phyloP scores from a whole-genome alignment of 2,888 invertebrate species.

The Steinernema carpocapsae region DNA sequence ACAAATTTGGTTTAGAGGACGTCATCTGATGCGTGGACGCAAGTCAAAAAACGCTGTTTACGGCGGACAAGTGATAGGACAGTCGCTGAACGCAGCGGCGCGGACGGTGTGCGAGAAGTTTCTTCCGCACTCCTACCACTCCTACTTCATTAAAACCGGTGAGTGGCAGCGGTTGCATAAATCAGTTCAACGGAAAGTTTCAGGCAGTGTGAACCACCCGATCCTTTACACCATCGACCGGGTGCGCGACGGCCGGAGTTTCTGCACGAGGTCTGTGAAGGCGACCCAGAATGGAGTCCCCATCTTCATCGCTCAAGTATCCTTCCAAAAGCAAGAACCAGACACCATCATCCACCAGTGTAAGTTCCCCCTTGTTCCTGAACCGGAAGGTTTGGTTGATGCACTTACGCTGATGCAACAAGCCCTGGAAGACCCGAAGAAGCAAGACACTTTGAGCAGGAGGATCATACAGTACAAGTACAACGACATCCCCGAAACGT shows the following conservation, averaged over 20 bases:
- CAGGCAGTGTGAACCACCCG: constrained; percentile 55
- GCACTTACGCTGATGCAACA: constrained; percentile 40
- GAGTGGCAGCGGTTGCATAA: not conserved
- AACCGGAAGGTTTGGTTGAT: constrained; percentile 62
- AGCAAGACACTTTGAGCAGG: constrained; percentile 23
- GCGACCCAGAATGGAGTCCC: constrained; percentile 69
- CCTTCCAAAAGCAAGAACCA: constrained; percentile 43
- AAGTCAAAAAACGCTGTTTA: constrained; percentile 41
- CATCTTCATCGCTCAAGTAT: constrained; percentile 62
- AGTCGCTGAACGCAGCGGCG: constrained; percentile 69
- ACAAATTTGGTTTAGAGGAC: constrained; percentile 36
- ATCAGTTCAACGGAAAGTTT: not conserved
- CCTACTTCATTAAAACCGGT: constrained; percentile 70
- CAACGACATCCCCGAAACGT: constrained; percentile 38
- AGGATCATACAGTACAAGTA: constrained; percentile 38
- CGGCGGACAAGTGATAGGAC: constrained; percentile 63
- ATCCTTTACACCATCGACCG: constrained; percentile 69
- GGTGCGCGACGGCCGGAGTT: constrained; percentile 69
- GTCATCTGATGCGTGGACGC: constrained; percentile 40
- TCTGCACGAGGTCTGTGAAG: constrained; percentile 68
- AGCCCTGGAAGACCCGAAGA: constrained; percentile 36
- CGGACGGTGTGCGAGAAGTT: constrained; percentile 66
- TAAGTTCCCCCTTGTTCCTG: constrained; percentile 68
- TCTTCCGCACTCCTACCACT: constrained; percentile 69
- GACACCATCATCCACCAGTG: constrained; percentile 64